A percentile compares a stretch with the other conserved stretches of the same genome.
These are phyloP conservation scores for Aplidium turbinatum DNA, from an alignment of 23 tunicate species.

Conservation along the genomic window DNA sequence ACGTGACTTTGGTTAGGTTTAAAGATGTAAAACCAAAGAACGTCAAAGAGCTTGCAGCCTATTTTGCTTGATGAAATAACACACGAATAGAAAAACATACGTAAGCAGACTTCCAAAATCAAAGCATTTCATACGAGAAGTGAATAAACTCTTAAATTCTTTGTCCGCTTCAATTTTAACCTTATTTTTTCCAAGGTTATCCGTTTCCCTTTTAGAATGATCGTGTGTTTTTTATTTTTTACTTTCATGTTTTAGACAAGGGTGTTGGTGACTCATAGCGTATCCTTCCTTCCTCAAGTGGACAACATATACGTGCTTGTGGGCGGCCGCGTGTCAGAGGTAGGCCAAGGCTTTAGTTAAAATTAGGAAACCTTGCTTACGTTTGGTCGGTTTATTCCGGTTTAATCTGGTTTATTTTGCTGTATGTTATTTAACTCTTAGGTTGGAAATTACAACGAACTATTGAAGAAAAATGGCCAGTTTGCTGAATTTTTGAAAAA, in stretches of 20 bases:
- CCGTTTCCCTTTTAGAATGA: too few species aligned
- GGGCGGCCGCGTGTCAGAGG: constrained; percentile 68
- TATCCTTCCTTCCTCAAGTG: constrained; percentile 76
- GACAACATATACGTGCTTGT: constrained; percentile 76
- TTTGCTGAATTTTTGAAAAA: constrained; percentile 80
- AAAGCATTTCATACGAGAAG: too few species aligned
- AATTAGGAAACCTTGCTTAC: background rate
- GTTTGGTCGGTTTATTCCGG: background rate
- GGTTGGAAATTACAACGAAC: constrained; percentile 57
- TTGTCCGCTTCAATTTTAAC: too few species aligned
- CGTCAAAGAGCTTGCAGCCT: too few species aligned
- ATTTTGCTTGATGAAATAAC: too few species aligned
- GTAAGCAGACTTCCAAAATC: too few species aligned
- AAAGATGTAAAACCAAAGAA: too few species aligned
- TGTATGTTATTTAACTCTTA: background rate
- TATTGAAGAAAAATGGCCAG: constrained; percentile 60
- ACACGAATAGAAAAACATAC: too few species aligned
- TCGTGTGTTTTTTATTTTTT: background rate
- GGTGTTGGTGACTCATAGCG: constrained; percentile 84
- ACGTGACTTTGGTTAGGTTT: too few species aligned
- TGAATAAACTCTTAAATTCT: too few species aligned
- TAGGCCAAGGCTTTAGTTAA: background rate
- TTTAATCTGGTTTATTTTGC: background rate
- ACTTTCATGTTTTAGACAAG: constrained; percentile 51
- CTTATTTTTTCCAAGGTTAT: too few species aligned